Conservation (phyloP, 1,140 invertebrate genomes). For the Drosophila miranda region DNA sequence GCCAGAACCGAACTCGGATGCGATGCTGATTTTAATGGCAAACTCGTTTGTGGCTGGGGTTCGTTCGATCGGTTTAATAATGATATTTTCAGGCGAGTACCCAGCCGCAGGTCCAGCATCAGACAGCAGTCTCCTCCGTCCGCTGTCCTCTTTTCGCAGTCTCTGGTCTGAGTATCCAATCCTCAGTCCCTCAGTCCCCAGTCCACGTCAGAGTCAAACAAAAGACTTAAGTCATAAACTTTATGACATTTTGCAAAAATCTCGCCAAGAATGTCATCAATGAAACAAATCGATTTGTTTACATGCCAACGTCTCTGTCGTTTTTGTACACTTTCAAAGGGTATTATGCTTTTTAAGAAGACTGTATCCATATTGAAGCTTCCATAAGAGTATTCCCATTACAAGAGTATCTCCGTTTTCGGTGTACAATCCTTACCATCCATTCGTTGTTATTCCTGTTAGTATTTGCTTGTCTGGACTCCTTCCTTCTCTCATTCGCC, state of each 20-base stretch:
- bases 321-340: not conserved
- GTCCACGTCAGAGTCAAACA: constrained; percentile 57
- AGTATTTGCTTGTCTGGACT: constrained; percentile 39
- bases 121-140: constrained; percentile 1
- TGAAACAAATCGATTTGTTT: constrained; percentile 83
- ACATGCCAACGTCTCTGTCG: constrained; percentile 61
- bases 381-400: too few species aligned
- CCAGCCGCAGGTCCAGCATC: constrained; percentile 9
- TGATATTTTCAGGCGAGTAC: constrained; percentile 65
- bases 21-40: constrained; percentile 34
- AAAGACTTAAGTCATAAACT: constrained; percentile 82
- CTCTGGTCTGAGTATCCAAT: not conserved
- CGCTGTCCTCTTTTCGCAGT: not conserved
- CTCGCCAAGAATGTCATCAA: constrained; percentile 81
- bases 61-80: constrained; percentile 72
- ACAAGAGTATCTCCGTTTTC: too few species aligned
- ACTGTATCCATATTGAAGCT: too few species aligned
- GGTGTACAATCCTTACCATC: too few species aligned
- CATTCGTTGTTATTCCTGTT: constrained; percentile 1
- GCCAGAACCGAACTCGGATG: constrained; percentile 10
- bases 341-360: not conserved
- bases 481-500: constrained; percentile 27
- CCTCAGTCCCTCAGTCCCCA: constrained; percentile 6
- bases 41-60: constrained; percentile 46
- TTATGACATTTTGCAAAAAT: constrained; percentile 82